Base-by-base conservation (phyloP, 1,140 invertebrate species). In the Monomorium pharaonis region DNA sequence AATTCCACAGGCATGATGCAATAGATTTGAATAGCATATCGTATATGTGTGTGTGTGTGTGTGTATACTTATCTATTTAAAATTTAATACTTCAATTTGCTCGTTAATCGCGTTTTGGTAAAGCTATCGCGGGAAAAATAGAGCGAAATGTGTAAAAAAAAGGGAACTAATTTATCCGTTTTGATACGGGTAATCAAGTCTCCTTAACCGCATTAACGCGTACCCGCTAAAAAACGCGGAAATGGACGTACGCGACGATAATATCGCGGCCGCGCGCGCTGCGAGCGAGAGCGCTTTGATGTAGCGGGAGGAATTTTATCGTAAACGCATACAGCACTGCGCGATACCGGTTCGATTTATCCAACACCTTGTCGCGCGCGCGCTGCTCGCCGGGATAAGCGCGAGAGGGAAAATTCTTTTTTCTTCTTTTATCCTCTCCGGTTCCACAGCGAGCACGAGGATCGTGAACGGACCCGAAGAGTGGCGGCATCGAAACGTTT, bases 401-500 rank as follows among this genome's bases (percentile, higher is more conserved):
- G 30, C 33, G 27, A 21, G 33, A 44, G 12, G 12, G 33, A 51
- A 30, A 74, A 16, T 47, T 60, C 47, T 49, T 24, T 75, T 62
- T 83, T 60, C 62, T 72, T 42, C 3, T n/a, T n/a, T n/a, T n/a
- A n/a, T 88, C 89, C 90, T 84, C 87, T 89, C 69, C 51, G 67
- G 18, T 69, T 54, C 54, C 54, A 27, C 67, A 5, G 24, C 37
- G 7, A n/a, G n/a, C 30, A 74, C 51, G 74, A 62, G 87, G 69
- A 89, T 88, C 87, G 76, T 81, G 87, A 70, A 81, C 84, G 60
- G 44, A 12, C 65, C 47, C 84, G 87, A 81, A 89, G 88, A 74
- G 85, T 81, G 86, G 84, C 67, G 74, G 77, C 78, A 90, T 86
- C 89, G 91, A 90, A 92, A 91, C 86, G 86, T 62, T 89, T 92